Conservation (phyloP, 1,140 invertebrate genomes). For the Papilio glaucus region DNA sequence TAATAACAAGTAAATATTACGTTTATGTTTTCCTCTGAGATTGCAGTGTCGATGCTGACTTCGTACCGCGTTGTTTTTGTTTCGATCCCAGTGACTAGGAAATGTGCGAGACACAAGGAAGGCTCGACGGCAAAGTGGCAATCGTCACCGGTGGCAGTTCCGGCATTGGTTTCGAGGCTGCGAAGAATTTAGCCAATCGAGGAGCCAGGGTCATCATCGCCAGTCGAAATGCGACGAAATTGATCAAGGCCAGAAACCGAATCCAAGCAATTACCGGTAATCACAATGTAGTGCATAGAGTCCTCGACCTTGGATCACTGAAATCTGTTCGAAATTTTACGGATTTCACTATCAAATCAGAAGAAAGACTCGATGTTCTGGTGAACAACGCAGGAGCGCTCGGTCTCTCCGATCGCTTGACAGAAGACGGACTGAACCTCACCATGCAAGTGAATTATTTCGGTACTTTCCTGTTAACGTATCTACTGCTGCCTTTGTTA, state of each 20-base stretch:
- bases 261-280: constrained; percentile 65
- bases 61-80: constrained; percentile 5
- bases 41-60: constrained; percentile 7
- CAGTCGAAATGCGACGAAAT: constrained; percentile 85
- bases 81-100: constrained; percentile 6
- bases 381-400: constrained; percentile 90
- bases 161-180: constrained; percentile 93
- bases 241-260: constrained; percentile 69
- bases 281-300: constrained; percentile 57
- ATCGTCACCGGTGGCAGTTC: constrained; percentile 93
- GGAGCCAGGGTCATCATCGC: constrained; percentile 91
- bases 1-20: constrained; percentile 49
- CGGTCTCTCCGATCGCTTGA: constrained; percentile 65
- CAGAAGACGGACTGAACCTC: constrained; percentile 87
- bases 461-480: constrained; percentile 89
- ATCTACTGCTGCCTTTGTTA: constrained; percentile 86
- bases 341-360: constrained; percentile 62
- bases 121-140: constrained; percentile 86
- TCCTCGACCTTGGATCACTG: constrained; percentile 68
- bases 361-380: constrained; percentile 86
- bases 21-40: constrained; percentile 21
- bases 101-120: constrained; percentile 60
- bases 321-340: constrained; percentile 71
- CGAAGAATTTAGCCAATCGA: constrained; percentile 86
- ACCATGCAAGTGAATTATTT: constrained; percentile 88